A percentile compares a stretch with the other conserved stretches of the same genome.
These are phyloP conservation scores for Pemphredon lugubris DNA, from an alignment of 2,888 invertebrate genomes.

Conservation along the genomic window DNA sequence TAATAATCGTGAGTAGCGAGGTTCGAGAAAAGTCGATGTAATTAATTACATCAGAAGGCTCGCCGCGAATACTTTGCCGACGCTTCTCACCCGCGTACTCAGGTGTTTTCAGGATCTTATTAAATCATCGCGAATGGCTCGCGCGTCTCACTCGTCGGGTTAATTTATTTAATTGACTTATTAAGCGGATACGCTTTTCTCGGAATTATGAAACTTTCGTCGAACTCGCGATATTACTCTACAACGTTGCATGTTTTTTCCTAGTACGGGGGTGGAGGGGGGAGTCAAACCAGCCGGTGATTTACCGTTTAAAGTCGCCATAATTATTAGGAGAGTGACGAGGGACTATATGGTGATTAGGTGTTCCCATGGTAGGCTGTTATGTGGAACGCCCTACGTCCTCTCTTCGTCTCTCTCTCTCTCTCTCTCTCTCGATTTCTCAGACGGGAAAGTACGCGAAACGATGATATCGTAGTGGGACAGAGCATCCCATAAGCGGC, in stretches of 20 bases:
- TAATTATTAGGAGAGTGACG: slow-evolving; percentile 33
- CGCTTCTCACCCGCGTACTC: slow-evolving; percentile 20
- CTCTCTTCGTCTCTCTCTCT: too few species aligned
- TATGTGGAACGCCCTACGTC: slow-evolving; percentile 17
- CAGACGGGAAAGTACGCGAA: slow-evolving; percentile 36
- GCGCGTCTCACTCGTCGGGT: neutral
- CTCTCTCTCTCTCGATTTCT: slow-evolving; percentile 30
- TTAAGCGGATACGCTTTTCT: slow-evolving; percentile 9
- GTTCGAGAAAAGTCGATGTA: slow-evolving; percentile 7
- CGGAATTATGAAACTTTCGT: slow-evolving; percentile 5
- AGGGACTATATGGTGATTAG: slow-evolving; percentile 46
- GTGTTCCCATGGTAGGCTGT: slow-evolving; percentile 40
- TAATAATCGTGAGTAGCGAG: slow-evolving; percentile 20
- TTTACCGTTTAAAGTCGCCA: slow-evolving; percentile 11
- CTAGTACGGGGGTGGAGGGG: too few species aligned
- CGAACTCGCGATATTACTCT: neutral
- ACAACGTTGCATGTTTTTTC: slow-evolving; percentile 1
- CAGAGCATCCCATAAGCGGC: slow-evolving; percentile 35
- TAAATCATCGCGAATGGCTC: slow-evolving; percentile 19
- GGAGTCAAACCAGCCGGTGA: neutral
- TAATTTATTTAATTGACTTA: slow-evolving; percentile 25
- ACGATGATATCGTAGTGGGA: slow-evolving; percentile 51
- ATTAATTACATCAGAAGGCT: slow-evolving; percentile 21
- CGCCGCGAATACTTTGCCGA: slow-evolving; percentile 11
- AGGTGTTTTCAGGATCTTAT: slow-evolving; percentile 25